phyloP scores from a whole-genome alignment of 2,797 vertebrate species.

The Lophotriccus pileatus region DNA sequence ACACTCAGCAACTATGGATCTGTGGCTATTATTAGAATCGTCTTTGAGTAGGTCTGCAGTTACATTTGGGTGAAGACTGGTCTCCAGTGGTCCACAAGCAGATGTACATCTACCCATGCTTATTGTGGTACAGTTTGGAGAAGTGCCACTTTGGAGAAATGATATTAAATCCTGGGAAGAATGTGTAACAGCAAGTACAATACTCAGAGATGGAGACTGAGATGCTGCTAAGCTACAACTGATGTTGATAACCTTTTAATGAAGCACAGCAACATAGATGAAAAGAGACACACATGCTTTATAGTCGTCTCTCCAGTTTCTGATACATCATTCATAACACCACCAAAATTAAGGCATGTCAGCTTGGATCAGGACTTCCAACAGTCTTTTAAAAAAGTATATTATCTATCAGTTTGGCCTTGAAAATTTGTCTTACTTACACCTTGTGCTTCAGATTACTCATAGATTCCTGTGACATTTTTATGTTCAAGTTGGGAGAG shows the following conservation, averaged over 20 bases:
- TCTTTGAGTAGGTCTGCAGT: background rate
- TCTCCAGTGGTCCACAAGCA: constrained; percentile 9
- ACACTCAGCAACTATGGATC: background rate
- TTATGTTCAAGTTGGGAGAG: background rate
- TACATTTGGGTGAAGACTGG: constrained; percentile 30
- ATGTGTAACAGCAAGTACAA: background rate
- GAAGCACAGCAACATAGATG: background rate
- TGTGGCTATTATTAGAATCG: background rate
- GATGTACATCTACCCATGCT: background rate
- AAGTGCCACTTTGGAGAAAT: background rate
- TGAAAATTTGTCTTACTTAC: background rate
- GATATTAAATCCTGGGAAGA: background rate
- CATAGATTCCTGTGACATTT: background rate
- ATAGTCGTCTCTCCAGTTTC: background rate
- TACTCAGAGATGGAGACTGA: background rate
- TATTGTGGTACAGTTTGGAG: background rate
- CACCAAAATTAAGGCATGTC: background rate
- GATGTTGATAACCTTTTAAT: background rate
- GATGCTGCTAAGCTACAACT: background rate
- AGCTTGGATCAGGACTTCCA: background rate
- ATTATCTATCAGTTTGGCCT: background rate
- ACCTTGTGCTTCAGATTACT: background rate
- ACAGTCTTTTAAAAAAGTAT: background rate
- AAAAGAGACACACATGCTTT: background rate
- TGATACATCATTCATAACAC: background rate